A percentile compares a stretch with the other conserved stretches of the same genome.
phyloP scores from a whole-genome alignment of 2,888 invertebrate genomes.

The Leucozona laternaria region DNA sequence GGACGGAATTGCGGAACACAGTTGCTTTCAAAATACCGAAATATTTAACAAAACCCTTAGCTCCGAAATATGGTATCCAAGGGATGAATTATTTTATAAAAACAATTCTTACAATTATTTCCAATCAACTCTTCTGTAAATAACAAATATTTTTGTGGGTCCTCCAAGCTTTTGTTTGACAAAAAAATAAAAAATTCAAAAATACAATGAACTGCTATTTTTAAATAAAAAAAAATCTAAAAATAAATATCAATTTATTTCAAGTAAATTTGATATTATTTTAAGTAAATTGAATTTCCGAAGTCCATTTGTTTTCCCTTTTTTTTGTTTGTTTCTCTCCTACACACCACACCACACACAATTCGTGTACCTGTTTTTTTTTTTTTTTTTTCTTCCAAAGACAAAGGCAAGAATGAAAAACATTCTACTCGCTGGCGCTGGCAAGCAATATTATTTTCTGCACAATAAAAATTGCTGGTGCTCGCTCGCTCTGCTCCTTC shows the following conservation, averaged over 20 bases:
- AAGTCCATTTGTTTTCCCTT: constrained; percentile 25
- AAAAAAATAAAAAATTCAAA: not conserved
- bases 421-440: not conserved
- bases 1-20: too few relatives aligned
- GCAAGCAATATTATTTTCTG: constrained; percentile 49
- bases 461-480: constrained; percentile 41
- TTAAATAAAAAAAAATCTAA: constrained; percentile 5
- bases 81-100: too few relatives aligned
- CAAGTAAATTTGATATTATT: constrained; percentile 30
- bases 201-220: not conserved
- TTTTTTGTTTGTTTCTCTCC: not conserved
- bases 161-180: not conserved
- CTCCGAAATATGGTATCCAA: too few relatives aligned
- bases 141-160: not conserved
- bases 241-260: constrained; percentile 9
- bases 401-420: not conserved
- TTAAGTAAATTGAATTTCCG: constrained; percentile 49
- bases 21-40: too few relatives aligned
- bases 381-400: not conserved
- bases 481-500: constrained; percentile 28
- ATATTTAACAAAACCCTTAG: too few relatives aligned
- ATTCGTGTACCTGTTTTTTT: not conserved
- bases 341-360: not conserved
- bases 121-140: not conserved
- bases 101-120: too few relatives aligned